phyloP scores from a whole-genome alignment of 2,113 vertebrate genomes.

The Salminus brasiliensis region DNA sequence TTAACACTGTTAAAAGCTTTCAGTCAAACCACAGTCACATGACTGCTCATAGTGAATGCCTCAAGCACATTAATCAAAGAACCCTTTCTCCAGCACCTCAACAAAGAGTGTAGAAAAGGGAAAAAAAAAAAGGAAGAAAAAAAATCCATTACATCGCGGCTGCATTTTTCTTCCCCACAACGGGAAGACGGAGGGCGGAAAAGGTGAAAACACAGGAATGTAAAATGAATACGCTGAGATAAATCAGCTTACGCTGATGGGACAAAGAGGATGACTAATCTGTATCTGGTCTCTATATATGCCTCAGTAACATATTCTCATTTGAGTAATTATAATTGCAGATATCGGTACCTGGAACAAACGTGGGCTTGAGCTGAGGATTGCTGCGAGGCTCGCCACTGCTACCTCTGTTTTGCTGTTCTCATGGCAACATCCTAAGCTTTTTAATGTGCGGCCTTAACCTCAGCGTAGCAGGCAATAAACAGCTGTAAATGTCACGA shows the following conservation, averaged over 20 bases:
- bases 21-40: not conserved
- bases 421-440: constrained; percentile 54
- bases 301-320: constrained; percentile 65
- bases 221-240: constrained; percentile 35
- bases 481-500: constrained; percentile 36
- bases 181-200: not conserved
- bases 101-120: no score
- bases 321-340: constrained; percentile 72
- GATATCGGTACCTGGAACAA: constrained; percentile 59
- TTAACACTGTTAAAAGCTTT: constrained; percentile 3
- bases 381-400: constrained; percentile 28
- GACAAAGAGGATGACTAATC: constrained; percentile 72
- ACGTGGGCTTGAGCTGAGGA: constrained; percentile 29
- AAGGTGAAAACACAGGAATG: not conserved
- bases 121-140: no score
- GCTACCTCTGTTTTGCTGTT: constrained; percentile 39
- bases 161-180: not conserved
- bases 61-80: not conserved
- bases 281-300: constrained; percentile 54
- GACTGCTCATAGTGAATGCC: not conserved
- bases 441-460: constrained; percentile 36
- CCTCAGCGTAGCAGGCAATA: constrained; percentile 29
- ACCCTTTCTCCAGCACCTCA: not conserved
- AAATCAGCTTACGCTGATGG: constrained; percentile 67
- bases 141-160: not conserved